phyloP scores from a whole-genome alignment of 2,797 vertebrate species.

The Poecilia wingei region DNA sequence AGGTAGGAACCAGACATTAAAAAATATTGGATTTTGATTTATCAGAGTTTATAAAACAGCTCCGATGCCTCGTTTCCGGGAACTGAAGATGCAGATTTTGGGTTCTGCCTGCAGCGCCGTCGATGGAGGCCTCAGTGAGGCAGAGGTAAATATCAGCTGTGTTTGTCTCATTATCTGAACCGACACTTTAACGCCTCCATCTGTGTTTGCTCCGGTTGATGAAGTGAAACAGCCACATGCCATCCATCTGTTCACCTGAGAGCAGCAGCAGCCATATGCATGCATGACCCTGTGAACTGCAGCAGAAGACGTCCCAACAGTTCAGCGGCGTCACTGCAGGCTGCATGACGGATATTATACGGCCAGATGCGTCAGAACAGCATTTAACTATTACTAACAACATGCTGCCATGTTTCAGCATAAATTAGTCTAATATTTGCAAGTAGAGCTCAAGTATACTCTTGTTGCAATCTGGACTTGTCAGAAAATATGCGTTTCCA shows the following conservation, averaged over 20 bases:
- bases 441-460: neutral
- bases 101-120: neutral
- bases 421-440: neutral
- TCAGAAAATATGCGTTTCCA: neutral
- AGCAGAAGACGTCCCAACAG: neutral
- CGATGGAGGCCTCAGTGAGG: neutral
- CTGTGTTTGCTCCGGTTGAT: slow-evolving; percentile 34
- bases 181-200: slow-evolving; percentile 5
- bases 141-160: slow-evolving; percentile 16
- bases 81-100: neutral
- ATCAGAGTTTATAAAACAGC: neutral
- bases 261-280: slow-evolving; percentile 10
- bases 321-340: neutral
- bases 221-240: slow-evolving; percentile 26
- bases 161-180: slow-evolving; percentile 17
- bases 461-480: neutral
- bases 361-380: neutral
- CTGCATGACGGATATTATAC: neutral
- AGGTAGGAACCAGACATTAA: neutral
- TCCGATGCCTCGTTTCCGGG: neutral
- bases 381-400: neutral
- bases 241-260: slow-evolving; percentile 50
- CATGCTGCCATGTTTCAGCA: neutral
- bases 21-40: neutral
- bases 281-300: neutral